Conservation (phyloP, 2,113 vertebrate genomes). For the Corvus moneduloides region DNA sequence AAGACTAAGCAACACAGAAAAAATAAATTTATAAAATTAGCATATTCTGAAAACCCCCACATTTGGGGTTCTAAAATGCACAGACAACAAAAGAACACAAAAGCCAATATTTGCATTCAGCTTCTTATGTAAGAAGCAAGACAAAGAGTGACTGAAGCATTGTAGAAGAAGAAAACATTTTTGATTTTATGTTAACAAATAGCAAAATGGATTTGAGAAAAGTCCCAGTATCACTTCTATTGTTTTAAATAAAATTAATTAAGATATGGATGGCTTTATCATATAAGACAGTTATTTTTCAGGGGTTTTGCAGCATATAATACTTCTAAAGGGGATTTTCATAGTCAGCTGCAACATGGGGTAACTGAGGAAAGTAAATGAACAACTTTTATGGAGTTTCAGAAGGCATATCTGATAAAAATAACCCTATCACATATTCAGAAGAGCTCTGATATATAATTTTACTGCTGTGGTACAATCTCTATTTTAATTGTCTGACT, state of each 20-base stretch:
- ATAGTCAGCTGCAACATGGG: not conserved
- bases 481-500: not conserved
- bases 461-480: not conserved
- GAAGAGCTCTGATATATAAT: not conserved
- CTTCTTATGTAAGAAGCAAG: not conserved
- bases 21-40: not conserved
- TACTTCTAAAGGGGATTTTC: not conserved
- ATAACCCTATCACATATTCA: not conserved
- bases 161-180: not conserved
- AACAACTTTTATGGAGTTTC: not conserved
- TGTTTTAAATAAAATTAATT: conserved; percentile 52
- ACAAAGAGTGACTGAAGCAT: not conserved
- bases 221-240: conserved; percentile 7
- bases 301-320: not conserved
- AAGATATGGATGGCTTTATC: not conserved
- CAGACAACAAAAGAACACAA: not conserved
- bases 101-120: not conserved
- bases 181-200: not conserved
- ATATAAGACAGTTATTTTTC: not conserved
- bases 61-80: not conserved
- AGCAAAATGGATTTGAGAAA: conserved; percentile 30
- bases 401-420: not conserved
- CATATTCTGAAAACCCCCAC: not conserved
- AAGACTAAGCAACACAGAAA: not conserved
- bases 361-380: not conserved